Conservation (phyloP, 2,797 vertebrate species). For the Takifugu ocellatus region DNA sequence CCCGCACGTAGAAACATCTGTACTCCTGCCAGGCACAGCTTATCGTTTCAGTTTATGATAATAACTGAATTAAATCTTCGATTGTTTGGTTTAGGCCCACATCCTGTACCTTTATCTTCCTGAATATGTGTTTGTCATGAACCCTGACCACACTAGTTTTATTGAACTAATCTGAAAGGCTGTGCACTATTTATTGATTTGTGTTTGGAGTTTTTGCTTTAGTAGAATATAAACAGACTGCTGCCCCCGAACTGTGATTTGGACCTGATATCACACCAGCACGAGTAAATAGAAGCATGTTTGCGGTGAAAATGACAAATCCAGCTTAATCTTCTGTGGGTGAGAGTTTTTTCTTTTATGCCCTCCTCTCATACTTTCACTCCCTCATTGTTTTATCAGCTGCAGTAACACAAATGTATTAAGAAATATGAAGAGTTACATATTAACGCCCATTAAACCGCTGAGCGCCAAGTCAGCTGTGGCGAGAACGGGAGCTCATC, state of each 20-base stretch:
- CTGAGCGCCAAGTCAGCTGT: background rate
- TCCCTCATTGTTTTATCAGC: background rate
- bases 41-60: background rate
- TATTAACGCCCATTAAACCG: background rate
- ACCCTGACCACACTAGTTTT: too few species aligned
- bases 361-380: background rate
- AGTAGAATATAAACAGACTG: conserved; percentile 4
- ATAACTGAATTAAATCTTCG: background rate
- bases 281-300: background rate
- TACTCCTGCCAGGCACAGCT: background rate
- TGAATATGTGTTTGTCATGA: too few species aligned
- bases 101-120: background rate
- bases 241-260: background rate
- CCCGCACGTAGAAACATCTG: background rate
- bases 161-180: too few species aligned
- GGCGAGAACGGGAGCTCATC: background rate
- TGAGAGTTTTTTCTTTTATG: background rate
- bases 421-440: background rate
- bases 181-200: too few species aligned
- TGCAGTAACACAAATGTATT: background rate
- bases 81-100: background rate
- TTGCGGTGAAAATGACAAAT: background rate
- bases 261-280: background rate
- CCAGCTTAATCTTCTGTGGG: background rate
- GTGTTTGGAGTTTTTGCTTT: too few species aligned